Percentiles rank a stretch among this genome's conserved stretches.
Conservation (phyloP, 1,140 invertebrate genomes). For the Drosophila mojavensis region DNA sequence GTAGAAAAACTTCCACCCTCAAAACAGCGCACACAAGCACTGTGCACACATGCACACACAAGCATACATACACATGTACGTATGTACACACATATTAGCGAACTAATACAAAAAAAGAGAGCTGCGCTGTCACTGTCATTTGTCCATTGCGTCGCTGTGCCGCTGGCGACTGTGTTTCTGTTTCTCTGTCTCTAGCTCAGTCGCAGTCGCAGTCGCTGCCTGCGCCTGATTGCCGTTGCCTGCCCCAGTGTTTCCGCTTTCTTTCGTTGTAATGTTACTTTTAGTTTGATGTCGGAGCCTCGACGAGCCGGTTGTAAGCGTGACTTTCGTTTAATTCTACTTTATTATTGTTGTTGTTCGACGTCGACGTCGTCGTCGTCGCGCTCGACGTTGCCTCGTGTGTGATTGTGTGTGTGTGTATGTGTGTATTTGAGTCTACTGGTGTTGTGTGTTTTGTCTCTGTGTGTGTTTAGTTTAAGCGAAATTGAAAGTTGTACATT, state of each 20-base stretch:
- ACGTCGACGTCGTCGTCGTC: constrained; percentile 35
- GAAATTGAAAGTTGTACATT: constrained; percentile 83
- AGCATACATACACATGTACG: not conserved
- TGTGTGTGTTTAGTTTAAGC: constrained; percentile 78
- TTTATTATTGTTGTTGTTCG: constrained; percentile 67
- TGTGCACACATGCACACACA: constrained; percentile 43
- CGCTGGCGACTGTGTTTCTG: constrained; percentile 21
- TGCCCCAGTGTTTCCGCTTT: constrained; percentile 82
- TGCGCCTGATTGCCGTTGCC: constrained; percentile 65
- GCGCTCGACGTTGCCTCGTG: constrained; percentile 37
- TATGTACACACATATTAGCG: constrained; percentile 44
- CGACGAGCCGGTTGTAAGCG: constrained; percentile 77
- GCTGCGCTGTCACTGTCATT: constrained; percentile 74
- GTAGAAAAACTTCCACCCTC: constrained; percentile 82
- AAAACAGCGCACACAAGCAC: constrained; percentile 62
- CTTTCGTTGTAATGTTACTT: constrained; percentile 82
- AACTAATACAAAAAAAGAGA: constrained; percentile 74
- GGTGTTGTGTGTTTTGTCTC: constrained; percentile 30
- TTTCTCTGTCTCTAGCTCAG: constrained; percentile 11
- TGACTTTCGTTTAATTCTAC: constrained; percentile 80
- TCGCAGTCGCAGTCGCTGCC: constrained; percentile 64
- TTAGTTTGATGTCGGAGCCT: constrained; percentile 79
- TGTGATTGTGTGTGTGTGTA: constrained; percentile 42
- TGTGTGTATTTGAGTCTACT: constrained; percentile 24
- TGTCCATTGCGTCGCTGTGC: constrained; percentile 47